Evolutionary conservation across 2,797 vertebrate species (phyloP).

Genomic region (Scomberomorus guttatus): DNA sequence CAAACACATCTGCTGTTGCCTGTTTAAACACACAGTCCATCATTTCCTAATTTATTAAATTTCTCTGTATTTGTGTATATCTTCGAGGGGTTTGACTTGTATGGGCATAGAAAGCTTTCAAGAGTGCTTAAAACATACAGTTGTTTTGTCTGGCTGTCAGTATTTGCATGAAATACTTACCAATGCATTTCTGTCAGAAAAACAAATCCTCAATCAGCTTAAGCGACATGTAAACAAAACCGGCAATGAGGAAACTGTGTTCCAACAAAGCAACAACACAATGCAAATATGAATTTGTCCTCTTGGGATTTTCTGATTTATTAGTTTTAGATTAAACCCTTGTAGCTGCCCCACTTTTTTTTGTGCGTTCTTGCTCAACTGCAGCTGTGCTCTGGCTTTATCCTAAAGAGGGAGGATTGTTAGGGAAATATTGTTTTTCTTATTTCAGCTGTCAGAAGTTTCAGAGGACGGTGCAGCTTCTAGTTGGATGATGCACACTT

Average conservation of each 20-base stretch:
- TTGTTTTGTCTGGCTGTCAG: background rate
- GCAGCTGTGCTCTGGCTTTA: slow-evolving; percentile 21
- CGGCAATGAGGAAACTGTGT: slow-evolving; percentile 4
- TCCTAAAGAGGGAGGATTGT: slow-evolving; percentile 2
- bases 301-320: slow-evolving; percentile 23
- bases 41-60: background rate
- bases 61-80: background rate
- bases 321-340: slow-evolving; percentile 29
- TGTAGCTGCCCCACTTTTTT: background rate
- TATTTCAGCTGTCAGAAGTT: slow-evolving; percentile 3
- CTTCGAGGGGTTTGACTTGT: background rate
- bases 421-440: background rate
- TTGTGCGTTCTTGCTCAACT: slow-evolving; percentile 25
- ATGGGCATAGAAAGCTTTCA: background rate
- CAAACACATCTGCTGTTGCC: background rate
- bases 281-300: slow-evolving; percentile 23
- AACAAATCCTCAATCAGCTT: slow-evolving; percentile 17
- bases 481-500: background rate
- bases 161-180: slow-evolving; percentile 8
- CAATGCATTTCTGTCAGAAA: background rate
- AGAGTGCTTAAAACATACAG: background rate
- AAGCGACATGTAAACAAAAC: slow-evolving; percentile 31
- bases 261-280: slow-evolving; percentile 16
- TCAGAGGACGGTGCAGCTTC: background rate
- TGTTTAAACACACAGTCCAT: background rate